Base-by-base conservation (phyloP, 2,888 invertebrate genomes). In the Sicus ferrugineus region DNA sequence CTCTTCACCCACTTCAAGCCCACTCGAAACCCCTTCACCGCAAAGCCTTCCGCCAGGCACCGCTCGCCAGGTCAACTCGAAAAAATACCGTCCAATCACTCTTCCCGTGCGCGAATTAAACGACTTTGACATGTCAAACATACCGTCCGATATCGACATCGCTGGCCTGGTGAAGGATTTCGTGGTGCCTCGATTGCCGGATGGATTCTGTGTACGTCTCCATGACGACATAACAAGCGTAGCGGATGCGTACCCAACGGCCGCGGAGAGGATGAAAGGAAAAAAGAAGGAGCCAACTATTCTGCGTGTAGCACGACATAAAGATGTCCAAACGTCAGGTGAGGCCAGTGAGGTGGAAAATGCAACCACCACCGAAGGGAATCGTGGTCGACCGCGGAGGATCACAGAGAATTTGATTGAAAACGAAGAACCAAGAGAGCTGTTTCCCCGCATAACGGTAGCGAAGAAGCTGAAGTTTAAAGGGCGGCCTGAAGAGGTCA, bases 131-230 rank as follows among this genome's bases (percentile, higher is more conserved):
- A 75, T 86, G 75, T 77, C 79, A 4, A 75, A 80, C 63, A 82
- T 85, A 56, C 85, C 86, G 67, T 73, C 75, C 42, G 78, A 80
- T 23, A 77, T 84, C n/a, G 84, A 86, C 70, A 74, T 86, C 19
- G 79, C 81, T 65, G 80, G 80, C 0, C 73, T 86, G 31, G 77
- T 85, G 50, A 80, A 79, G 74, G 81, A 85, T 58, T 83, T 84
- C 71, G 79, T 86, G 34, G 80, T 84, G 61, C 85, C 86, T 0
- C 80, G 84, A 2, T 67, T 86, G 69, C 86, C 86, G 2, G 79
- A 83, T 68, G 84, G 85, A 4, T 85, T 83, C 69, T 78, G 77
- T 50, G 78, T 86, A 52, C 80, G 79, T 68, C 77, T 67, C 62
- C 65, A 63, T 66, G 64, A 64, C 66, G 42, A 70, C 38, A 3